Base-by-base conservation (phyloP, 2,888 invertebrate genomes). In the Alviniconcha strummeri region DNA sequence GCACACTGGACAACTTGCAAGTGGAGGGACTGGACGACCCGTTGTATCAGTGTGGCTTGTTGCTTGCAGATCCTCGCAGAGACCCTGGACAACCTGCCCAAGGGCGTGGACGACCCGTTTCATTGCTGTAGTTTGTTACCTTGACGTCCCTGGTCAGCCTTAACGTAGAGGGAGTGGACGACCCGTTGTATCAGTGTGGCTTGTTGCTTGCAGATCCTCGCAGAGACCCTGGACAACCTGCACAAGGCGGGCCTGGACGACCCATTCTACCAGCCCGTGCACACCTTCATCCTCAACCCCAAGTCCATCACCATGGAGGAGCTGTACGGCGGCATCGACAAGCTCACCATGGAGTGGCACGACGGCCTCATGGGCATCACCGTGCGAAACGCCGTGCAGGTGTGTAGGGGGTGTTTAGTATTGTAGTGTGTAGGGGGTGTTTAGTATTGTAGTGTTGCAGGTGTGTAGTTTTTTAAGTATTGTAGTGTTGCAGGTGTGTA, bases 271-370 rank as follows among this genome's bases (percentile, higher is more conserved):
- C 95, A 96, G 88, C 95, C 95, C 0, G 98, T 98, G 0, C 95
- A 95, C 88, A 96, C 96, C 84, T 97, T 96, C 91, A 96, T 96
- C 1, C 95, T 98, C 94, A 98, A 98, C 93, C 98, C 98, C 0
- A 98, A 98, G 94, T 96, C 97, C 64, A 96, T 98, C 15, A 96
- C 96, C 0, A 96, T 97, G 91, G 97, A 97, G 36, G 97, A 98
- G 93, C 94, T 98, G 17, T 98, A 98, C 89, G 98, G 98, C 0
- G 97, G 96, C 92, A 96, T 98, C 0, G 96, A 97, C 93, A 94
- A 96, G 15, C 95, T 96, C 88, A 97, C 98, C 0, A 94, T 97
- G 88, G 98, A 98, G 93, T 98, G 98, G 98, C 96, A 96, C 89
- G 98, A 98, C 92, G 98, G 98, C 0, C 95, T 98, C 0, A 95